phyloP scores from a whole-genome alignment of 2,888 invertebrate genomes.

The Neocrepidodera transversa region DNA sequence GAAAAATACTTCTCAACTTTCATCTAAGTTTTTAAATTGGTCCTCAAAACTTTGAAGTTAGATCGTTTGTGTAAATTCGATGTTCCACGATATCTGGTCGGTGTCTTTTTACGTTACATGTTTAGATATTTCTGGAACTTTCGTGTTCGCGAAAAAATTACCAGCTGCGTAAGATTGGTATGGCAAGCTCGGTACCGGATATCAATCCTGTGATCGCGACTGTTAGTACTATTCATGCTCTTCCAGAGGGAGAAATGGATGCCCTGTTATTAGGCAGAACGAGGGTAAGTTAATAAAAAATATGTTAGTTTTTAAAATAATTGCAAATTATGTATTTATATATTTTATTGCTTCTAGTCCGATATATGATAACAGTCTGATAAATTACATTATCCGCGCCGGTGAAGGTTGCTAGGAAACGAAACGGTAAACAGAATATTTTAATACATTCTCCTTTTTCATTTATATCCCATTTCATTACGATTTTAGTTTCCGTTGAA shows the following conservation, averaged over 20 bases:
- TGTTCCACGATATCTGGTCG: slow-evolving; percentile 19
- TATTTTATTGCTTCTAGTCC: too few species aligned
- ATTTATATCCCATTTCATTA: too few species aligned
- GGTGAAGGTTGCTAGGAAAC: too few species aligned
- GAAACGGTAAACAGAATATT: too few species aligned
- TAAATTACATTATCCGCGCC: too few species aligned
- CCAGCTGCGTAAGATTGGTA: slow-evolving; percentile 36
- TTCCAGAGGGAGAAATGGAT: slow-evolving; percentile 80
- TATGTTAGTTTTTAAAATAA: too few species aligned
- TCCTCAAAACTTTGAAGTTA: slow-evolving; percentile 17
- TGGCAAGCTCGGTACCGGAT: slow-evolving; percentile 57
- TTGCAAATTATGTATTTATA: too few species aligned
- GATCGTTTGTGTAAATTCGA: slow-evolving; percentile 12
- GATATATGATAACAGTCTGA: too few species aligned
- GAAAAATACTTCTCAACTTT: neutral
- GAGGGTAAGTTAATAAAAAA: slow-evolving; percentile 77
- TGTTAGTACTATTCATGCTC: slow-evolving; percentile 59
- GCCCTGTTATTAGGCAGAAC: slow-evolving; percentile 78
- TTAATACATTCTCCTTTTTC: too few species aligned
- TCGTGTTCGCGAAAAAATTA: slow-evolving; percentile 20
- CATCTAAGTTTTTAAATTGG: slow-evolving; percentile 20
- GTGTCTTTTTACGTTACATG: slow-evolving; percentile 3
- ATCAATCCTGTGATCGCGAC: slow-evolving; percentile 69
- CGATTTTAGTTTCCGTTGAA: too few species aligned
- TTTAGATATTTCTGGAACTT: slow-evolving; percentile 19